phyloP scores from a whole-genome alignment of 2,797 vertebrate species.

The Arnoldichthys spilopterus region DNA sequence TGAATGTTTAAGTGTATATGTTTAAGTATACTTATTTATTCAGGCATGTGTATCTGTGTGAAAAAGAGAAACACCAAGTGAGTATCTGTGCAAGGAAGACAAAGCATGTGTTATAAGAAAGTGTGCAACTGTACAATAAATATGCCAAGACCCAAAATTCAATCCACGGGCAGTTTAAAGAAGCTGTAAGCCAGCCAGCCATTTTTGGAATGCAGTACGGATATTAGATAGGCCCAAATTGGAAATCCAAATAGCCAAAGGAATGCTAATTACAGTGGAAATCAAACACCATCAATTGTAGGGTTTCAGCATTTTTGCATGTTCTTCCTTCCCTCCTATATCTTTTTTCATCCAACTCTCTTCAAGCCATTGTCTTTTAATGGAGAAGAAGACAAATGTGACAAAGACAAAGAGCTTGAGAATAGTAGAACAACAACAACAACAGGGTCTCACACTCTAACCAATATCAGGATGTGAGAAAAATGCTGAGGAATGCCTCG shows the following conservation, averaged over 20 bases:
- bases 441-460: constrained; percentile 33
- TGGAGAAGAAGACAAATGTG: constrained; percentile 15
- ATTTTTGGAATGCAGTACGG: constrained; percentile 79
- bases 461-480: constrained; percentile 34
- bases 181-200: constrained; percentile 76
- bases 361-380: constrained; percentile 35
- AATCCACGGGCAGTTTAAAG: constrained; percentile 67
- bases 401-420: constrained; percentile 6
- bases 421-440: constrained; percentile 8
- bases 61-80: constrained; percentile 15
- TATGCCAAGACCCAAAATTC: constrained; percentile 51
- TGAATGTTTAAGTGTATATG: neutral
- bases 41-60: constrained; percentile 4
- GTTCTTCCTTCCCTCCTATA: constrained; percentile 21
- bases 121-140: constrained; percentile 39
- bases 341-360: constrained; percentile 18
- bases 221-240: constrained; percentile 82
- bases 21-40: neutral
- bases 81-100: constrained; percentile 25
- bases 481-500: constrained; percentile 37
- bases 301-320: constrained; percentile 77
- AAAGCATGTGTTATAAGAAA: constrained; percentile 17
- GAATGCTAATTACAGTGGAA: constrained; percentile 85
- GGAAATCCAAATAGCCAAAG: constrained; percentile 77
- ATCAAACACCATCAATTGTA: constrained; percentile 85